Conservation (phyloP, 1,140 invertebrate genomes). For the Cyclargus thomasi region DNA sequence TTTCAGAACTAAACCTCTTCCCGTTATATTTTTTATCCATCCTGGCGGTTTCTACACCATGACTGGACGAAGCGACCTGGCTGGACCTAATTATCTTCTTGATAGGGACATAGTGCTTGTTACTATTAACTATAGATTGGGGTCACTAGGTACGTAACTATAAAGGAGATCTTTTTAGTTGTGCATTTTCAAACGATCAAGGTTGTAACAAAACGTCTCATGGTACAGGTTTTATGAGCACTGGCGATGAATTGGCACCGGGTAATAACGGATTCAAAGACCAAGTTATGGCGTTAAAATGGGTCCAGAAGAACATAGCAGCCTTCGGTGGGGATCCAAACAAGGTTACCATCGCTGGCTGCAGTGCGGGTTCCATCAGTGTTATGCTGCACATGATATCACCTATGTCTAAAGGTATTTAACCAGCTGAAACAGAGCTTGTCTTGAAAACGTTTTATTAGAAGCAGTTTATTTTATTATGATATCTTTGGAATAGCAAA, state of each 20-base stretch:
- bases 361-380: conserved; percentile 81
- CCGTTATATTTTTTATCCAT: conserved; percentile 78
- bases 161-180: no score
- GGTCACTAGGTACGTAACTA: conserved; percentile 68
- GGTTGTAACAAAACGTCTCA: neutral
- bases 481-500: no score
- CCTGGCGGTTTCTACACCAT: conserved; percentile 59
- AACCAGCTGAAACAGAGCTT: conserved; percentile 2
- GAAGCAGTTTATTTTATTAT: no score
- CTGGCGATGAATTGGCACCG: conserved; percentile 77
- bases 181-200: no score
- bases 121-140: conserved; percentile 83
- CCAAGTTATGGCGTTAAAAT: conserved; percentile 82
- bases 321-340: conserved; percentile 85
- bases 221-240: conserved; percentile 78
- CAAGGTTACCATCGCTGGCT: conserved; percentile 81
- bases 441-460: neutral
- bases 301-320: conserved; percentile 83
- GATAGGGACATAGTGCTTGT: conserved; percentile 81
- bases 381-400: conserved; percentile 81
- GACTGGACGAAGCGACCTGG: conserved; percentile 71
- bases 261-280: conserved; percentile 87
- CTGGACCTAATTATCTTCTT: conserved; percentile 79
- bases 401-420: conserved; percentile 78
- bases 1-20: conserved; percentile 42